Evolutionary conservation across 2,113 vertebrate species (phyloP), one percentile per base, ranked within the genome.

Genomic region (Oenanthe oenanthe): DNA sequence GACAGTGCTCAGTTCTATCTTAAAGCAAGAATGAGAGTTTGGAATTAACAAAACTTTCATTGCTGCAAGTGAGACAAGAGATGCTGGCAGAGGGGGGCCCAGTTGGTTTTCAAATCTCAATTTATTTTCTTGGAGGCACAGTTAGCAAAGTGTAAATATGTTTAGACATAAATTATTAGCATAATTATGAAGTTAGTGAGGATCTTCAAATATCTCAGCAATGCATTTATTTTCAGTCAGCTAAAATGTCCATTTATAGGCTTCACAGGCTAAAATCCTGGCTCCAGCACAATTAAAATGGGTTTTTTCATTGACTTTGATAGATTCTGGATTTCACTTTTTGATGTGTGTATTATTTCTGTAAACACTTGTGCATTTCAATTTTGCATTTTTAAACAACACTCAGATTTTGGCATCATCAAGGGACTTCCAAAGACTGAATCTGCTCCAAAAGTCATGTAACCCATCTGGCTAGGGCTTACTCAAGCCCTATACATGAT

Each of bases 141-240:
- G 22, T 91, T 84, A 74, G 14, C 28, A 7, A 79, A 89, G 29
- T 18, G 17, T 45, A 87, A 84, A 74, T 75, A 76, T 53, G 26
- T 88, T 78, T 42, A 85, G 60, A 61, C 36, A 42, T 20, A 84
- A 89, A 88, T 60, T 8, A 57, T 79, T 65, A 88, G 31, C 17
- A 79, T 48, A 85, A 88, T 65, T 68, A 68, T 8, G 11, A 68
- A 83, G 18, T 72, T 82, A 85, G 62, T 61, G 25, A 79, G 36
- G 31, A 72, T 65, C 45, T 90, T 93, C 45, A 88, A 57, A 68
- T 79, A 68, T 34, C 61, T 93, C 70, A 90, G 50, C n/a, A 82
- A 48, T 51, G 28, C n/a, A 65, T 60, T 72, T 43, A 65, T 79
- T 92, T 95, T 85, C 71, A 90, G 19, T 86, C 72, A 62, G 68